Conservation (phyloP, 2,113 vertebrate genomes). For the Saccopteryx leptura region DNA sequence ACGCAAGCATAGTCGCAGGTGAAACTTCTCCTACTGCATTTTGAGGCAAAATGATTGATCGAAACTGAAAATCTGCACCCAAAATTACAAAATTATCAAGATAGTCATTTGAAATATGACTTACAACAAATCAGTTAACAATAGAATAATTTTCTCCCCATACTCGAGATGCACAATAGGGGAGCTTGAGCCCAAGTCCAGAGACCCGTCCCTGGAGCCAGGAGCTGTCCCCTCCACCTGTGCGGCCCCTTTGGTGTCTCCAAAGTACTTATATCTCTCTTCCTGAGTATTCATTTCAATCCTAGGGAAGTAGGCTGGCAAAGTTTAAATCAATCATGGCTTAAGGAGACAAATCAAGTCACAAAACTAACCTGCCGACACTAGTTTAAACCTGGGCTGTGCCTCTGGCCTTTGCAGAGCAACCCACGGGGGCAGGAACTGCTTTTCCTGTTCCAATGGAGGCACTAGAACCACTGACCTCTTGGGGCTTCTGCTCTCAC, state of each 20-base stretch:
- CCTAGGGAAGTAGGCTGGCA: background rate
- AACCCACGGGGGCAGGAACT: rapidly evolving
- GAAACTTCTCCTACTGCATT: background rate
- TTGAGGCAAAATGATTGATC: background rate
- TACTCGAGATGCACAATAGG: background rate
- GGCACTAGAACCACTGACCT: too few relatives aligned
- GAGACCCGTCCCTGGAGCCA: too few relatives aligned
- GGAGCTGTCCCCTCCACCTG: too few relatives aligned
- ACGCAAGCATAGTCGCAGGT: too few relatives aligned
- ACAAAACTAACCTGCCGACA: background rate
- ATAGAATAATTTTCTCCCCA: background rate
- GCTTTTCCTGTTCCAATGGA: background rate
- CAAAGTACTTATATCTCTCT: background rate
- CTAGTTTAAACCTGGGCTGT: background rate
- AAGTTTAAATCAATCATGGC: background rate
- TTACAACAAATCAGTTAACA: background rate
- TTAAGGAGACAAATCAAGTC: background rate
- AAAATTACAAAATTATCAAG: background rate
- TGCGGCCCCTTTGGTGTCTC: background rate
- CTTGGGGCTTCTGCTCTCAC: background rate
- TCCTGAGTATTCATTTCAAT: background rate
- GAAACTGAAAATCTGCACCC: background rate
- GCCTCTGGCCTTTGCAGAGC: background rate
- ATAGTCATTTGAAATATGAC: background rate
- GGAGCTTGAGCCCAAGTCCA: background rate